Percentiles rank a stretch among this genome's conserved stretches.
These are phyloP conservation scores for Sebastes reedi DNA, from an alignment of 2,797 vertebrate species.

Conservation along the genomic window DNA sequence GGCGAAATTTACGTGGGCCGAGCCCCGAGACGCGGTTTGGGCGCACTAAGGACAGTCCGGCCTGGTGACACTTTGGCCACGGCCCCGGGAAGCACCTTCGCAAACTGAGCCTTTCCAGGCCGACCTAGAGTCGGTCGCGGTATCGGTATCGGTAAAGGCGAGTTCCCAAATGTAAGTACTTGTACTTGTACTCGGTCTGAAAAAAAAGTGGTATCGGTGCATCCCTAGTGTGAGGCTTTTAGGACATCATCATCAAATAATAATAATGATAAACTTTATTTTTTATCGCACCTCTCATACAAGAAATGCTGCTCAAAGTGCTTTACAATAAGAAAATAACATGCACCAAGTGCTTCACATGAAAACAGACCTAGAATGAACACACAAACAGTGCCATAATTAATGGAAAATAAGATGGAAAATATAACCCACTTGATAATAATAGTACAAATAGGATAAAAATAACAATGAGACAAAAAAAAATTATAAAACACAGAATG, in stretches of 20 bases:
- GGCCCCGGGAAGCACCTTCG: too few relatives aligned
- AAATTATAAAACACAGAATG: neutral
- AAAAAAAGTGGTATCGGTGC: too few relatives aligned
- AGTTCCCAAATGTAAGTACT: too few relatives aligned
- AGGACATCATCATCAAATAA: conserved; percentile 10
- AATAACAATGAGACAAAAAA: neutral
- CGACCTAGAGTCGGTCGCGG: too few relatives aligned
- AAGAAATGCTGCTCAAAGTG: neutral
- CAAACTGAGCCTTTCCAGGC: too few relatives aligned
- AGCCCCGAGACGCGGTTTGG: too few relatives aligned
- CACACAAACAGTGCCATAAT: neutral
- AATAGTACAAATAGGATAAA: neutral
- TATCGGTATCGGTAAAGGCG: too few relatives aligned
- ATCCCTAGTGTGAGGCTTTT: neutral
- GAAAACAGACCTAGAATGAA: neutral
- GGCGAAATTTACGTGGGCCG: too few relatives aligned
- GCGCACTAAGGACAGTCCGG: too few relatives aligned
- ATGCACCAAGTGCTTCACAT: neutral
- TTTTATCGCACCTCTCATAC: neutral
- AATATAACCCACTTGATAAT: neutral
- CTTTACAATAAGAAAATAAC: neutral
- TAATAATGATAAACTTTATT: neutral
- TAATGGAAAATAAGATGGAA: neutral
- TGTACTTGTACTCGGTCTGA: too few relatives aligned
- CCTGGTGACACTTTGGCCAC: too few relatives aligned